These are phyloP conservation scores for Aphidius gifuensis DNA, from an alignment of 1,140 invertebrate species.

Conservation along the genomic window DNA sequence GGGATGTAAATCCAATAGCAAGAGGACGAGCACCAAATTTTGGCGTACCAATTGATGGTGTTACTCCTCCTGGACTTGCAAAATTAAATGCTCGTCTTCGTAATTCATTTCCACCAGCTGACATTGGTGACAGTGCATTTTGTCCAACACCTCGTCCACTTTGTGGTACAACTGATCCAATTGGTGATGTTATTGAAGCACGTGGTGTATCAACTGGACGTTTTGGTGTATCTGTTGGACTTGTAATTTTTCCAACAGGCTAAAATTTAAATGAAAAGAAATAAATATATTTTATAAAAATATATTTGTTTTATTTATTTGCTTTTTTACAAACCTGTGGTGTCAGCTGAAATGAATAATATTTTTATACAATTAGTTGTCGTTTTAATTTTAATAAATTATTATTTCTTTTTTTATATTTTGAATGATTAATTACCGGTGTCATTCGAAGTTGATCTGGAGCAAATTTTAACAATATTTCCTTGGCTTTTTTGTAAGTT, in stretches of 20 bases:
- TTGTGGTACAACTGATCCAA: constrained; percentile 22
- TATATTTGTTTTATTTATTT: background rate
- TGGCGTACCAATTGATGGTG: constrained; percentile 27
- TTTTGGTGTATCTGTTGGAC: constrained; percentile 9
- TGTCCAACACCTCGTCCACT: background rate
- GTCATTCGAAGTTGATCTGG: constrained; percentile 60
- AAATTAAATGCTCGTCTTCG: constrained; percentile 41
- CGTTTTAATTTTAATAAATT: background rate
- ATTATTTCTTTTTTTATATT: constrained; percentile 4
- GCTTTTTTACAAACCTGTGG: constrained; percentile 18
- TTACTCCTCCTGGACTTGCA: constrained; percentile 32
- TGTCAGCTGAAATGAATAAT: constrained; percentile 10
- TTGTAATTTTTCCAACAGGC: constrained; percentile 24
- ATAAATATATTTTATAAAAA: background rate
- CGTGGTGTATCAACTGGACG: constrained; percentile 34
- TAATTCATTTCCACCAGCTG: constrained; percentile 30
- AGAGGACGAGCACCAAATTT: background rate
- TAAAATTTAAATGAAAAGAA: constrained; percentile 27
- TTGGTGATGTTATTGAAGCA: constrained; percentile 35
- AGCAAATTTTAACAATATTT: constrained; percentile 87
- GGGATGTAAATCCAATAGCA: no score
- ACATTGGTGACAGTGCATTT: no score
- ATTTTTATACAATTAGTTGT: background rate
- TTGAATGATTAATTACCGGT: constrained; percentile 31
- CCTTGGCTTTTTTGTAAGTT: constrained; percentile 94